Base-by-base conservation (phyloP, 1,140 invertebrate genomes). In the Ooceraea biroi region DNA sequence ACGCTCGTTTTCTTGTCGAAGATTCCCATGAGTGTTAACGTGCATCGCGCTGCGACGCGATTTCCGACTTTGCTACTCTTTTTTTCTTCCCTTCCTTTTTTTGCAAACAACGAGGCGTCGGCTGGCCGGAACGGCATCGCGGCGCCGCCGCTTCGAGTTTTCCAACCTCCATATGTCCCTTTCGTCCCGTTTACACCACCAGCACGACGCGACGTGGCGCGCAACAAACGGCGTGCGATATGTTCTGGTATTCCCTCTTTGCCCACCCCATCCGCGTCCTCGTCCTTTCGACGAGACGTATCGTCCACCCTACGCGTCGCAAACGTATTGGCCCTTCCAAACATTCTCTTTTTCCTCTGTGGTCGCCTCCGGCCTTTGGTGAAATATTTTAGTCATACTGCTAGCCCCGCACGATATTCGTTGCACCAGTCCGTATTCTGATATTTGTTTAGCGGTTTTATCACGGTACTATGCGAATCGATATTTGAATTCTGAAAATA, bases 201-300 rank as follows among this genome's bases (percentile, higher is more conserved):
- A 22, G 71, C 63, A 71, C 82, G 71, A 69, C 82, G 82, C 72
- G 71, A 69, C 82, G 82, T 61, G 76, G 55, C 22, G 73, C 71
- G 73, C 76, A 80, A 72, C 85, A 84, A 84, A 84, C 83, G 83
- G 65, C 83, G 36, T 69, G 41, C 65, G 76, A 80, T 55, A 74
- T 55, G 58, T 83, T 83, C 80, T 82, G 58, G 68, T 82, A 74
- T 60, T 61, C 12, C 12, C 68, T 36, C 71, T 50, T 41, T 19
- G 3, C 52, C 48, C 22, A 46, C 44, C 19, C 30, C 36, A 27
- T n/a, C 22, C 50, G 25, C 36, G 7, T 36, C 36, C 36, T 36
- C 65, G 36, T 3, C 36, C 76, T 80, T 80, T 71, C 76, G 65
- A 57, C 65, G 76, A 80, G 65, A 80, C 65, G 50, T 80, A 80